Evolutionary conservation across 2,113 vertebrate genomes (phyloP).

Genomic region (Mungos mungo): DNA sequence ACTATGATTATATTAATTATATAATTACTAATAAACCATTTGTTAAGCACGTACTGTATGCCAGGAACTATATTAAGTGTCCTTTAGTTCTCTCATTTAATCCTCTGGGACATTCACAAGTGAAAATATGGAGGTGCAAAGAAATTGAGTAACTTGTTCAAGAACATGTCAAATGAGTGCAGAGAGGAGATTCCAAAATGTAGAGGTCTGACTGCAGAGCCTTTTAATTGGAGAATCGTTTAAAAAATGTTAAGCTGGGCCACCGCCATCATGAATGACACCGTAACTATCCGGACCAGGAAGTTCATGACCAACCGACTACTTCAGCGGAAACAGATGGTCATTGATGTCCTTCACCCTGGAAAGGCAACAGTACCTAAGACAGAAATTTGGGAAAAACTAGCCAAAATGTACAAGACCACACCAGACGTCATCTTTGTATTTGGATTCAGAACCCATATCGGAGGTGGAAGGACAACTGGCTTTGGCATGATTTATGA

Average conservation of each 20-base stretch:
- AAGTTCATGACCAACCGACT: no score
- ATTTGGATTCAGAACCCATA: no score
- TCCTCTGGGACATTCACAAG: neutral
- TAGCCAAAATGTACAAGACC: no score
- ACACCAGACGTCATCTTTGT: no score
- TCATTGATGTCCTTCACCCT: no score
- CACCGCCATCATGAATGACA: no score
- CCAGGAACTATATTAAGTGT: neutral
- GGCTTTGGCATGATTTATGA: no score
- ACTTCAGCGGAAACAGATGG: no score
- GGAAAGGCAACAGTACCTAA: no score
- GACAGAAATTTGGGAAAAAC: no score
- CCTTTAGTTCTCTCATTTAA: neutral
- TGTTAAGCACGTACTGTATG: neutral
- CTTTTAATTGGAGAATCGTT: neutral
- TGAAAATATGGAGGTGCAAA: neutral
- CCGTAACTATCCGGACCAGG: no score
- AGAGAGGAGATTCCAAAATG: neutral
- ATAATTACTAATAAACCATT: neutral
- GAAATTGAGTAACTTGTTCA: neutral
- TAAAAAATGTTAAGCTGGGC: neutral
- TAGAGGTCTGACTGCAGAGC: neutral
- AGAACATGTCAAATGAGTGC: neutral
- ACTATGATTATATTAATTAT: neutral
- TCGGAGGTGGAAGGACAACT: no score